A percentile compares a stretch with the other conserved stretches of the same genome.
phyloP scores from a whole-genome alignment of 2,113 vertebrate genomes.

The Salvelinus alpinus region DNA sequence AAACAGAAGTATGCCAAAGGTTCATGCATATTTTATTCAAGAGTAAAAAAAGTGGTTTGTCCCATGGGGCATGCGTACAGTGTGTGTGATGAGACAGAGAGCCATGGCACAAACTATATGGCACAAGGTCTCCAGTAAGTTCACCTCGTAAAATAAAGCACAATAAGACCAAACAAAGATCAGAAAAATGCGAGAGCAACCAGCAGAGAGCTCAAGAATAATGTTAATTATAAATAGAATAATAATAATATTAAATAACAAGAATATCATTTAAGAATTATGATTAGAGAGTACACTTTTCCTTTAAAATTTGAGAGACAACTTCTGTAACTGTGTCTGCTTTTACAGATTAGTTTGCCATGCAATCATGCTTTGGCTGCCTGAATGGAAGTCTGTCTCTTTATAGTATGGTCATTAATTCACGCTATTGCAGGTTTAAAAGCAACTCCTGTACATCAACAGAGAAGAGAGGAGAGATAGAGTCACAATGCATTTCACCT shows the following conservation, averaged over 20 bases:
- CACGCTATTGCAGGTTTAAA: slow-evolving; percentile 63
- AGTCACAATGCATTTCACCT: slow-evolving; percentile 22
- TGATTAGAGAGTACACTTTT: slow-evolving; percentile 66
- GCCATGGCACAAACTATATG: slow-evolving; percentile 68
- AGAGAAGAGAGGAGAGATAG: slow-evolving; percentile 52
- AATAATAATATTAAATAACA: slow-evolving; percentile 66
- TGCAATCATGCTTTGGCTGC: slow-evolving; percentile 81
- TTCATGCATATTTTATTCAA: slow-evolving; percentile 89
- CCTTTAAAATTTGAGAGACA: slow-evolving; percentile 70
- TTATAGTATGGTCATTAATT: slow-evolving; percentile 74
- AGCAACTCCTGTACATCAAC: slow-evolving; percentile 75
- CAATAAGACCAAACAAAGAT: slow-evolving; percentile 73
- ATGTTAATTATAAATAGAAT: slow-evolving; percentile 74
- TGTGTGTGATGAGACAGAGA: slow-evolving; percentile 73
- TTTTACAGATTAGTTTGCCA: slow-evolving; percentile 73
- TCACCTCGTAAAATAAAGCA: slow-evolving; percentile 75
- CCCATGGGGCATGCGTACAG: slow-evolving; percentile 84
- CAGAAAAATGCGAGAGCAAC: slow-evolving; percentile 56
- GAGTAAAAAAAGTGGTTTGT: slow-evolving; percentile 83
- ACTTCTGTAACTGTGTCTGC: slow-evolving; percentile 55
- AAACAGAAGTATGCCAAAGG: slow-evolving; percentile 66
- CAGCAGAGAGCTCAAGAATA: slow-evolving; percentile 67
- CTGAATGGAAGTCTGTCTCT: slow-evolving; percentile 67
- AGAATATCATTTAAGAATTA: slow-evolving; percentile 71
- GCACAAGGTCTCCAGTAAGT: slow-evolving; percentile 65